Evolutionary conservation across 2,797 vertebrate species (phyloP).

Genomic region (Helarctos malayanus): DNA sequence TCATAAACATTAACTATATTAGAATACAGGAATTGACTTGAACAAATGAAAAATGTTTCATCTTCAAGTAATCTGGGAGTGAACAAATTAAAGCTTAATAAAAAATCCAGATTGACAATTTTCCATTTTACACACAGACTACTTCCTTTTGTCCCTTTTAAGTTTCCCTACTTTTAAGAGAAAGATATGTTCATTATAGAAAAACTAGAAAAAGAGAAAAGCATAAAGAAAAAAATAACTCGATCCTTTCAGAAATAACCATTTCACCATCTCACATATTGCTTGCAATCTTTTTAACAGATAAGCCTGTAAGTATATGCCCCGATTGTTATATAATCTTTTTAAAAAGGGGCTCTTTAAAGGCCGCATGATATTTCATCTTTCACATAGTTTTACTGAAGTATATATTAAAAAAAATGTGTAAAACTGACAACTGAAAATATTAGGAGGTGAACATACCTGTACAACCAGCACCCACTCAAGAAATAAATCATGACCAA

Average conservation of each 20-base stretch:
- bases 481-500: constrained; percentile 29
- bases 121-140: constrained; percentile 2
- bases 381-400: not conserved
- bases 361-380: not conserved
- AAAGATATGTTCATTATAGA: not conserved
- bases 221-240: not conserved
- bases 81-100: constrained; percentile 15
- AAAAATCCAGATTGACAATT: not conserved
- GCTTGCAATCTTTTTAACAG: not conserved
- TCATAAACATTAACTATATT: constrained; percentile 6
- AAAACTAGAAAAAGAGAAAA: constrained; percentile 13
- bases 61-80: not conserved
- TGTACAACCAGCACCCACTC: not conserved
- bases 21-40: not conserved
- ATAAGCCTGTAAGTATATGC: not conserved
- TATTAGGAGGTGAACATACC: not conserved
- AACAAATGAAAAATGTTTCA: not conserved
- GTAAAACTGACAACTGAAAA: constrained; percentile 29
- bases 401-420: constrained; percentile 9
- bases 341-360: not conserved
- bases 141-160: not conserved
- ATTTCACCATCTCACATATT: constrained; percentile 29
- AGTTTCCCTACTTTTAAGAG: not conserved
- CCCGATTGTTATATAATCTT: not conserved
- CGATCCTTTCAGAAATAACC: not conserved